These are phyloP conservation scores for Macquaria australasica DNA, from an alignment of 2,113 vertebrate species.

Conservation along the genomic window DNA sequence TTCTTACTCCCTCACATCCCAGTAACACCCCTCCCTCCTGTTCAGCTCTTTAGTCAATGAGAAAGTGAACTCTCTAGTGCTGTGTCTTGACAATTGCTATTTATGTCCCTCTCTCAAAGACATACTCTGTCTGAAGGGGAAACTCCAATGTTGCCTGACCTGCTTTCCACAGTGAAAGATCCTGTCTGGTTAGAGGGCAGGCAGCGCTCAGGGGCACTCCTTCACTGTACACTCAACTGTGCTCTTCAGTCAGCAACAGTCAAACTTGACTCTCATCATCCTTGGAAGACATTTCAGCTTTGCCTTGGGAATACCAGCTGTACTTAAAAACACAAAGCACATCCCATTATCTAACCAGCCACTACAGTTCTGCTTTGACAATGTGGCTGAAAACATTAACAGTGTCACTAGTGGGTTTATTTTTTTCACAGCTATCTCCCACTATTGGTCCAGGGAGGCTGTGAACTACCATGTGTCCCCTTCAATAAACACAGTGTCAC, in stretches of 20 bases:
- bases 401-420: not conserved
- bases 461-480: not conserved
- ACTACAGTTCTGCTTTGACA: slow-evolving; percentile 3
- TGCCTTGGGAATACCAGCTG: slow-evolving; percentile 38
- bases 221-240: slow-evolving; percentile 43
- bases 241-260: slow-evolving; percentile 32
- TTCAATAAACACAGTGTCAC: not conserved
- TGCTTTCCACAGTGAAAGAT: slow-evolving; percentile 65
- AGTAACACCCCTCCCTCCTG: slow-evolving; percentile 18
- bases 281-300: slow-evolving; percentile 36
- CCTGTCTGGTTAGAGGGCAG: slow-evolving; percentile 47
- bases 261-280: slow-evolving; percentile 35
- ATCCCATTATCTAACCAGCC: slow-evolving; percentile 38
- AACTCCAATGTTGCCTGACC: slow-evolving; percentile 73
- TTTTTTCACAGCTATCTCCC: not conserved
- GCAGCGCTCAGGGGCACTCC: slow-evolving; percentile 32
- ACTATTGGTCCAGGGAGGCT: too few relatives aligned
- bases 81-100: slow-evolving; percentile 63
- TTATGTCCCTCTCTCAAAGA: slow-evolving; percentile 61
- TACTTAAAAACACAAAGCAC: slow-evolving; percentile 17
- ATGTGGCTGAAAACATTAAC: slow-evolving; percentile 5
- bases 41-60: slow-evolving; percentile 45
- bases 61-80: slow-evolving; percentile 49
- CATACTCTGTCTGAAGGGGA: slow-evolving; percentile 60
- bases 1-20: not conserved